Base-by-base conservation (phyloP, 2,797 vertebrate species). In the Paedocypris micromegethes region DNA sequence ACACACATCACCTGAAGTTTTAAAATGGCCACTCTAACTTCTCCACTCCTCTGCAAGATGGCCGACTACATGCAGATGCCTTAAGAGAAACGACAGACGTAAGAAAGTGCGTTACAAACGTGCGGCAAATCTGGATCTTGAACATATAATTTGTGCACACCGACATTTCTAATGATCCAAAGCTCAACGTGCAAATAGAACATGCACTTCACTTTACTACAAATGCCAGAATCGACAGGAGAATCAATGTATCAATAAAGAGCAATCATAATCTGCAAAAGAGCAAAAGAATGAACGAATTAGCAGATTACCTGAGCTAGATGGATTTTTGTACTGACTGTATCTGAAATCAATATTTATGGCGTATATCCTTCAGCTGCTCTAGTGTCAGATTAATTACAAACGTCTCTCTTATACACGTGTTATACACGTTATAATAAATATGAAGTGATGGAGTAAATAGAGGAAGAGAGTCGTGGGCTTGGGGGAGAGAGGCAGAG, bases 211-310 rank as follows among this genome's bases (percentile, higher is more conserved):
- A 49, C 55, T 56, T 38, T 0, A 23, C 23, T 23, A 23, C 23
- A 23, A 23, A 55, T 63, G 55, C 43, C 58, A 41, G 5, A 42
- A 42, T 43, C 4, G 59, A 50, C 9, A 49, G 41, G 7, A 45
- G 23, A 40, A 70, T 57, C 37, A 57, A 70, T 70, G 58, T 2
- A 53, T 69, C 45, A 38, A 46, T 55, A 55, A 48, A 69, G 42
- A 2, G 7, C 50, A 63, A 70, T 63, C 47, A n/a, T 44, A 52
- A 54, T 55, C 2, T n/a, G n/a, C n/a, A n/a, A n/a, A n/a, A n/a
- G n/a, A n/a, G n/a, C n/a, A n/a, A n/a, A 23, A 23, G 23, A 23
- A 23, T 23, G 23, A 40, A 41, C 44, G 48, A 51, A 39, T 48
- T 5, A 50, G 45, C 5, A 70, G 46, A 63, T 57, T 9, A 3